A percentile compares a stretch with the other conserved stretches of the same genome.
Conservation (phyloP, 2,113 vertebrate genomes). For the Turnix velox region DNA sequence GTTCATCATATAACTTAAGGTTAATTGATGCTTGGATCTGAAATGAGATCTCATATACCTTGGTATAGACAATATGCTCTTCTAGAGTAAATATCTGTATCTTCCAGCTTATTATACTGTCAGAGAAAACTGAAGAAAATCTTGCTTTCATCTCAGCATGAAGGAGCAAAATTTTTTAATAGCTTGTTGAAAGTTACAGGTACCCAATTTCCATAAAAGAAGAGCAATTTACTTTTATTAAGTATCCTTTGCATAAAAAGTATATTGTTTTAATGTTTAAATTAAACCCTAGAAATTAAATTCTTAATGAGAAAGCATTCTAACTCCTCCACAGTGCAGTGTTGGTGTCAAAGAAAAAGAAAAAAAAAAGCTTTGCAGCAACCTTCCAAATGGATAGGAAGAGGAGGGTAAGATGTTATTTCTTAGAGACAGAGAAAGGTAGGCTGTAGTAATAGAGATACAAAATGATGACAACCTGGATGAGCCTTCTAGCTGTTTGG, state of each 20-base stretch:
- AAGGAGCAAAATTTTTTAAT: background rate
- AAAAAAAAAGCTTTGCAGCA: background rate
- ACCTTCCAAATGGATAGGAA: background rate
- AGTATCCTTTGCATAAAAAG: background rate
- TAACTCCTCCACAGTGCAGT: background rate
- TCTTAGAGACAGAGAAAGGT: background rate
- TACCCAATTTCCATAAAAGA: background rate
- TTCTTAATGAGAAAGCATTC: background rate
- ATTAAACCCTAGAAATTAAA: background rate
- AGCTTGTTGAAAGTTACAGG: background rate
- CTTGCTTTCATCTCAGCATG: background rate
- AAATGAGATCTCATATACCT: background rate
- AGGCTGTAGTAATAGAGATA: background rate
- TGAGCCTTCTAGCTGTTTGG: background rate
- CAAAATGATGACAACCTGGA: background rate
- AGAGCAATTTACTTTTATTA: background rate
- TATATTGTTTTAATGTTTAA: background rate
- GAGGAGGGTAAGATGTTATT: background rate
- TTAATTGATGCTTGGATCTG: background rate
- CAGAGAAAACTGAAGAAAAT: background rate
- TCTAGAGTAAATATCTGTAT: background rate
- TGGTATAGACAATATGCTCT: background rate
- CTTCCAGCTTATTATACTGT: background rate
- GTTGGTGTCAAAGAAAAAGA: background rate
- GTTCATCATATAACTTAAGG: background rate